phyloP scores from a whole-genome alignment of 2,888 invertebrate genomes.

The Zygothrica quintamaculata region DNA sequence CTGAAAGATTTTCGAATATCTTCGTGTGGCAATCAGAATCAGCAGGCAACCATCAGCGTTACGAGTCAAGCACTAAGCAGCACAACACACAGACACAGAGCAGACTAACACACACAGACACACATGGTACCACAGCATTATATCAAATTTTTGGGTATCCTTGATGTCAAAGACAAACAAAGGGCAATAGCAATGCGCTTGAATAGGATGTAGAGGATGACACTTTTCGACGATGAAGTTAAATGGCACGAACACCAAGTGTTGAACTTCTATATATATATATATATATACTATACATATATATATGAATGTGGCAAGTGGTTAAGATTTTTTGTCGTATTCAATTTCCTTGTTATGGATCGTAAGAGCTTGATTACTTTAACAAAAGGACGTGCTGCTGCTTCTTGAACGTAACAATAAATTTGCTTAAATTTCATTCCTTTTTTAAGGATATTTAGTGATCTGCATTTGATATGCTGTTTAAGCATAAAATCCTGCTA shows the following conservation, averaged over 20 bases:
- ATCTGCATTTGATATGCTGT: no score
- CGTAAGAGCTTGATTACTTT: constrained; percentile 18
- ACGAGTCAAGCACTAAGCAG: constrained; percentile 23
- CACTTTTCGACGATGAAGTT: constrained; percentile 34
- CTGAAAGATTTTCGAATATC: constrained; percentile 72
- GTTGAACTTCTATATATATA: constrained; percentile 4
- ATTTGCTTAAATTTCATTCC: neutral
- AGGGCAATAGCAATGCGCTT: constrained; percentile 45
- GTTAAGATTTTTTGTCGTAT: constrained; percentile 81
- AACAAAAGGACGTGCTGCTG: constrained; percentile 34
- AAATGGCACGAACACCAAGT: constrained; percentile 44
- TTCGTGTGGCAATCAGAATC: constrained; percentile 74
- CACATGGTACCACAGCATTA: constrained; percentile 44
- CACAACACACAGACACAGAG: constrained; percentile 22
- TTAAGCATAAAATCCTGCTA: no score
- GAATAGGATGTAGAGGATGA: constrained; percentile 10
- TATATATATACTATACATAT: constrained; percentile 14
- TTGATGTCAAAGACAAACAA: constrained; percentile 72
- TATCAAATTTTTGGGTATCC: constrained; percentile 74
- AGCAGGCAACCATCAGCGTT: constrained; percentile 41
- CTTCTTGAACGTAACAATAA: neutral
- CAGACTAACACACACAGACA: constrained; percentile 22
- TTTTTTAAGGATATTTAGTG: neutral
- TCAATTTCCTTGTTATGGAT: constrained; percentile 67
- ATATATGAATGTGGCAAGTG: constrained; percentile 60